Evolutionary conservation across 2,888 invertebrate species (phyloP), one percentile per base, ranked within the genome.

Genomic region (Zygaena filipendulae): DNA sequence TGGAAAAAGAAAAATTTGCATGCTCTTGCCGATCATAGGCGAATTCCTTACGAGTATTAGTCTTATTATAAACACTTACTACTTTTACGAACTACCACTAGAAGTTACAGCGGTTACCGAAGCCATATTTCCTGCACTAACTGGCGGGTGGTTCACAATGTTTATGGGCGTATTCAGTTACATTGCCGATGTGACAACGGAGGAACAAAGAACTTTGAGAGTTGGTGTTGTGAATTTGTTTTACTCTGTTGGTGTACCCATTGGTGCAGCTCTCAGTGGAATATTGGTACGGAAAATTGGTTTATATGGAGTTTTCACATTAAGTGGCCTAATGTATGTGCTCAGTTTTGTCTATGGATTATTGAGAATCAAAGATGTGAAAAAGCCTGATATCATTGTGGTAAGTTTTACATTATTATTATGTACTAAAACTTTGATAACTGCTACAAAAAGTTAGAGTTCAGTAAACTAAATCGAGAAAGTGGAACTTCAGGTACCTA

Each of bases 91-190:
- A 51, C 66, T 91, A 20, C 91, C 91, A 0, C 89, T 92, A 82
- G 92, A 92, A 70, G 88, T 84, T 2, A 88, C 89, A 9, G 92
- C 90, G 0, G 82, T 91, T 3, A 87, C 90, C 1, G 92, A 92
- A 61, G 90, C 90, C 1, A 81, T 92, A 39, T 91, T 91, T 61
- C 92, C 92, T 2, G 91, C 91, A 0, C 52, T 92, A 4, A 90
- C 91, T 1, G 90, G 92, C 6, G 92, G 92, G 5, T 92, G 92
- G 92, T 91, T 91, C 57, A 91, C 91, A 14, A 91, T 92, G 91
- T 87, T 92, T 47, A 92, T 92, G 91, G 91, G 91, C 11, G 87
- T 93, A 40, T 91, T 95, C 68, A 91, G 92, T 67, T 95, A 94
- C 56, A 88, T 95, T 33, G 91, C 88, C 2, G 93, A 95, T 54